Conservation (phyloP, 2,113 vertebrate species). For the Perca flavescens region DNA sequence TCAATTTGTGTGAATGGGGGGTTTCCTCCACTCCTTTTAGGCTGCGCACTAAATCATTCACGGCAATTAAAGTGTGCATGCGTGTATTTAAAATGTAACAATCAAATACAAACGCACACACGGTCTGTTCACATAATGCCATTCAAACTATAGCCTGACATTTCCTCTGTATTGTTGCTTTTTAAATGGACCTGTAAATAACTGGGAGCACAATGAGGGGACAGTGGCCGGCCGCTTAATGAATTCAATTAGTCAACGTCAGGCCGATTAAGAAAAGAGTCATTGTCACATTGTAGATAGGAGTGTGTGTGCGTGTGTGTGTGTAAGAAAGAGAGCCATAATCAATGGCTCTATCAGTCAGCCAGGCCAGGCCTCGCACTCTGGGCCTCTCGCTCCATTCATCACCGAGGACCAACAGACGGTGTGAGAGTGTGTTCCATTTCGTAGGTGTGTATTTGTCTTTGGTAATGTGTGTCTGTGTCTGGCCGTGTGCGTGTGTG, state of each 20-base stretch:
- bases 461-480: not conserved
- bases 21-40: constrained; percentile 56
- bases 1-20: constrained; percentile 52
- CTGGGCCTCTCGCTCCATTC: constrained; percentile 47
- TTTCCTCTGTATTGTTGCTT: constrained; percentile 68
- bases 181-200: constrained; percentile 77
- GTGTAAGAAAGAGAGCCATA: constrained; percentile 11
- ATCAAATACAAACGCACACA: constrained; percentile 20
- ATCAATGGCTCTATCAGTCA: constrained; percentile 71
- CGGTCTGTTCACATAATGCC: constrained; percentile 37
- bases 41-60: constrained; percentile 67
- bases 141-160: constrained; percentile 65
- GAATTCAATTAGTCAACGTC: constrained; percentile 79
- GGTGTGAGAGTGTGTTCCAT: constrained; percentile 8
- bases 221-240: constrained; percentile 56
- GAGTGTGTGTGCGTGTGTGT: constrained; percentile 5
- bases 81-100: constrained; percentile 56
- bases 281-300: constrained; percentile 67
- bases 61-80: constrained; percentile 51
- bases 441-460: not conserved
- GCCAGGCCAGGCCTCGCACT: constrained; percentile 44
- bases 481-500: constrained; percentile 28
- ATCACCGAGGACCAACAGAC: constrained; percentile 47
- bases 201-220: constrained; percentile 59
- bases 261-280: constrained; percentile 73